Evolutionary conservation across 2,797 vertebrate genomes (phyloP).

Genomic region (Catamblyrhynchus diadema): DNA sequence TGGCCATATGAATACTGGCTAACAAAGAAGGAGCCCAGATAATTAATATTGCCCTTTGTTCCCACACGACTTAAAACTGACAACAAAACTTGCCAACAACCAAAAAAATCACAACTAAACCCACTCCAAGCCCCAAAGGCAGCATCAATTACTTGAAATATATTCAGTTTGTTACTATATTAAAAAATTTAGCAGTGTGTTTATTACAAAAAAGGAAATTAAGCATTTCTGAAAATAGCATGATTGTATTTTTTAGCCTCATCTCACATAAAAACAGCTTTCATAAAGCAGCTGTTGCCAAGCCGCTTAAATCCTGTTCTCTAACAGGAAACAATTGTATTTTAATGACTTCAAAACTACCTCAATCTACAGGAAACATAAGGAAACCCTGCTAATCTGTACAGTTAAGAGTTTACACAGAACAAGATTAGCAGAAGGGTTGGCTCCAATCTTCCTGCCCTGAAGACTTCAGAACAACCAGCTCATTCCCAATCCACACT

Average conservation of each 20-base stretch:
- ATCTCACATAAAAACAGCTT: neutral
- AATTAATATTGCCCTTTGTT: neutral
- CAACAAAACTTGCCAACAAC: neutral
- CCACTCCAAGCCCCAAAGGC: neutral
- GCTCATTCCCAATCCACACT: neutral
- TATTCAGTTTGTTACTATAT: neutral
- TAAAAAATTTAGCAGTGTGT: neutral
- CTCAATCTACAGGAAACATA: constrained; percentile 58
- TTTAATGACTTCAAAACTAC: constrained; percentile 11
- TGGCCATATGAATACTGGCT: neutral
- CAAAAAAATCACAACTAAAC: neutral
- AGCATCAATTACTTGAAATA: neutral
- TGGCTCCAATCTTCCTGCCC: neutral
- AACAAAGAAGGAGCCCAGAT: neutral
- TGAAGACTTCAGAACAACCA: neutral
- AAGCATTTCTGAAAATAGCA: neutral
- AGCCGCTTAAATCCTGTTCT: constrained; percentile 33
- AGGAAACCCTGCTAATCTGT: neutral
- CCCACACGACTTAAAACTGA: neutral
- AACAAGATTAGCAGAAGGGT: neutral
- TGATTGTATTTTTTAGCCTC: neutral
- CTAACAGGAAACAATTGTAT: constrained; percentile 40
- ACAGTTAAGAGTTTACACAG: neutral
- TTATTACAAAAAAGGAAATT: neutral
- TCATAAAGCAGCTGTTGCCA: neutral